A percentile compares a stretch with the other conserved stretches of the same genome.
Conservation (phyloP, 92 coral and sea anemone species). For the Zoanthus gigantus region DNA sequence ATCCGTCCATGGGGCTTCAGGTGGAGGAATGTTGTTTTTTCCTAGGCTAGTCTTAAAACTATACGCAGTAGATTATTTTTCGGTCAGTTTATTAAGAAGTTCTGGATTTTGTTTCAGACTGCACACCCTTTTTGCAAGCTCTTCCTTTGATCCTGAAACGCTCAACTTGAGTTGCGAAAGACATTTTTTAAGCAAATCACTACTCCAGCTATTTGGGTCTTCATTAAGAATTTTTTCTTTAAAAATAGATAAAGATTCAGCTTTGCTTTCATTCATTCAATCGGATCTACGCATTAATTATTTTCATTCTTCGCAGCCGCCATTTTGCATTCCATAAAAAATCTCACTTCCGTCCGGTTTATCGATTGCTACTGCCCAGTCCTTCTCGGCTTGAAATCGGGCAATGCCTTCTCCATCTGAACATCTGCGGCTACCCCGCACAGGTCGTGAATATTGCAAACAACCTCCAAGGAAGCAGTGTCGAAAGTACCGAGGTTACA, state of each 20-base stretch:
- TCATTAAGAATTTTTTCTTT: slow-evolving; percentile 39
- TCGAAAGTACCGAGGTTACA: slow-evolving; percentile 54
- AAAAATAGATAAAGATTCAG: background rate
- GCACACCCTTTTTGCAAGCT: slow-evolving; percentile 46
- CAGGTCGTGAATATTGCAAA: slow-evolving; percentile 49
- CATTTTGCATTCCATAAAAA: slow-evolving; percentile 1
- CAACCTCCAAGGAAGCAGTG: slow-evolving; percentile 21
- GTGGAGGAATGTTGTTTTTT: slow-evolving; percentile 51
- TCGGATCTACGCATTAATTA: background rate
- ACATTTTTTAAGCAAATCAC: slow-evolving; percentile 48
- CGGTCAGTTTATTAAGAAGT: slow-evolving; percentile 34
- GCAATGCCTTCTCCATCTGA: slow-evolving; percentile 54
- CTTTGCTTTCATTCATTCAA: slow-evolving; percentile 16
- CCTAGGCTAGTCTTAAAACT: slow-evolving; percentile 41
- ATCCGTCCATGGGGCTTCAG: slow-evolving; percentile 55
- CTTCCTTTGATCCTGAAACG: slow-evolving; percentile 51
- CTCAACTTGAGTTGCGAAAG: slow-evolving; percentile 46
- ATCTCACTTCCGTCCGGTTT: slow-evolving; percentile 56
- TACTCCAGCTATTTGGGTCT: slow-evolving; percentile 51
- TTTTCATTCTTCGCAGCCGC: background rate
- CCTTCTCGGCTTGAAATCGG: slow-evolving; percentile 62
- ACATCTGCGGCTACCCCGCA: slow-evolving; percentile 20
- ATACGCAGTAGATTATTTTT: slow-evolving; percentile 14
- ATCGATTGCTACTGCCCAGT: slow-evolving; percentile 50
- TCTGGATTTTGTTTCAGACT: slow-evolving; percentile 37